Evolutionary conservation across 2,888 invertebrate genomes (phyloP).

Genomic region (Petrophora chlorosata): DNA sequence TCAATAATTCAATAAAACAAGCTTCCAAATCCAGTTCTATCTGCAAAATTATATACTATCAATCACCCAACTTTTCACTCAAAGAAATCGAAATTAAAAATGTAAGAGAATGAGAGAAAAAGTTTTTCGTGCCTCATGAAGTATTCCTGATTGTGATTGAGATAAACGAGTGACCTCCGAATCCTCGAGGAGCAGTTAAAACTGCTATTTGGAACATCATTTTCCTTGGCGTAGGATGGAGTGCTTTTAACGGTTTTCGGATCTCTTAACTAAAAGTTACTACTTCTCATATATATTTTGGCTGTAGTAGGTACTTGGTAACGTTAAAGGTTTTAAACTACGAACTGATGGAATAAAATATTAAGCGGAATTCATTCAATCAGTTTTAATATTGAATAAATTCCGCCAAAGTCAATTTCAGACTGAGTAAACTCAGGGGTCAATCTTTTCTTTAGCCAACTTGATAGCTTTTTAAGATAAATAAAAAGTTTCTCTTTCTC

Average conservation of each 20-base stretch:
- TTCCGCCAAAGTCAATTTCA: too few relatives aligned
- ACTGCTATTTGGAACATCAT: constrained; percentile 1
- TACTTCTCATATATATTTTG: background rate
- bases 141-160: constrained; percentile 5
- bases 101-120: background rate
- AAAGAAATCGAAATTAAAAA: constrained; percentile 14
- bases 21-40: constrained; percentile 6
- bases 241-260: constrained; percentile 2
- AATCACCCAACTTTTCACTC: constrained; percentile 28
- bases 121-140: constrained; percentile 6
- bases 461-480: too few relatives aligned
- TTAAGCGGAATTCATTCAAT: too few relatives aligned
- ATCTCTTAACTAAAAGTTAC: constrained; percentile 7
- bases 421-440: too few relatives aligned
- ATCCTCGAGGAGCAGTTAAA: background rate
- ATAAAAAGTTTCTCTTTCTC: too few relatives aligned
- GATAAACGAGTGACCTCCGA: constrained; percentile 4
- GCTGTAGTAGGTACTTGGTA: background rate
- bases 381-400: too few relatives aligned
- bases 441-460: too few relatives aligned
- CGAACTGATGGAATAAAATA: too few relatives aligned
- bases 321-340: too few relatives aligned
- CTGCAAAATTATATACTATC: constrained; percentile 15
- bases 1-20: too few relatives aligned
- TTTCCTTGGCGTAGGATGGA: constrained; percentile 4